A percentile compares a stretch with the other conserved stretches of the same genome.
These are phyloP conservation scores for Pseudachorutes palmiensis DNA, from an alignment of 1,140 invertebrate genomes.

Conservation along the genomic window DNA sequence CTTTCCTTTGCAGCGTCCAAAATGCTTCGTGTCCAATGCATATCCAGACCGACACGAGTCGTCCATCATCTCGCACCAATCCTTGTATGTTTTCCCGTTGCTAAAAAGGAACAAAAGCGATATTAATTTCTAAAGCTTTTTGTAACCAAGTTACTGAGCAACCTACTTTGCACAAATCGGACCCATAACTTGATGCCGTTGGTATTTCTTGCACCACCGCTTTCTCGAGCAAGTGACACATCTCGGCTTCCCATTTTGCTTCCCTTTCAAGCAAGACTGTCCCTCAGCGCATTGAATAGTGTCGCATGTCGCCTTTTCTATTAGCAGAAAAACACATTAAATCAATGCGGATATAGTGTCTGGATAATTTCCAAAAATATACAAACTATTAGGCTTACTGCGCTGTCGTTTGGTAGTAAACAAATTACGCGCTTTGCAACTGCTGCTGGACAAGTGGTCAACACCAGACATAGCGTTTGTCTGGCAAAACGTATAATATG, in stretches of 20 bases:
- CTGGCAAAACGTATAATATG: no score
- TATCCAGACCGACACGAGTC: conserved; percentile 71
- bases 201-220: conserved; percentile 45
- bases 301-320: conserved; percentile 65
- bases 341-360: neutral
- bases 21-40: conserved; percentile 64
- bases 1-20: conserved; percentile 53
- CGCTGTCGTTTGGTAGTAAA: no score
- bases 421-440: no score
- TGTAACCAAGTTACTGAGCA: no score
- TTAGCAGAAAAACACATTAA: conserved; percentile 36
- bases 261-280: conserved; percentile 66
- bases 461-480: no score
- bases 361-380: neutral
- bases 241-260: conserved; percentile 58
- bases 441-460: no score
- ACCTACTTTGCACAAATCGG: conserved; percentile 70
- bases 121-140: no score
- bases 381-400: no score
- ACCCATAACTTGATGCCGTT: conserved; percentile 29
- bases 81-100: conserved; percentile 73
- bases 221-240: conserved; percentile 64
- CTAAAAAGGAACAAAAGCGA: no score
- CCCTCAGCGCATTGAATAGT: conserved; percentile 62
- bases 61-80: conserved; percentile 78